phyloP scores from a whole-genome alignment of 2,888 invertebrate species.

The Campaea margaritaria region DNA sequence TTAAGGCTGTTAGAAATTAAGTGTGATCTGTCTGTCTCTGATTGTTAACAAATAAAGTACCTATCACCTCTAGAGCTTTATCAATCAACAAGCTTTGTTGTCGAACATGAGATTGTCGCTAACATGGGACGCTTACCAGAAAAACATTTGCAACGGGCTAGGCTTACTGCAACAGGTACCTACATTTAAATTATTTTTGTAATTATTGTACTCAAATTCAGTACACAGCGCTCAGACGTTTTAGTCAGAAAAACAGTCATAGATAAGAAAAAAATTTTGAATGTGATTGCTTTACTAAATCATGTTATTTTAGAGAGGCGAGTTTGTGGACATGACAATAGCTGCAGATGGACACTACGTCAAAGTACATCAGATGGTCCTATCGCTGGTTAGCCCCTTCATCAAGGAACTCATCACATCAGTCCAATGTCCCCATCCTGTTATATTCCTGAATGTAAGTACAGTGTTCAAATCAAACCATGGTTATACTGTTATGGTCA shows the following conservation, averaged over 20 bases:
- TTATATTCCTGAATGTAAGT: constrained; percentile 79
- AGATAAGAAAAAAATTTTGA: not conserved
- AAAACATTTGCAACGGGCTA: constrained; percentile 64
- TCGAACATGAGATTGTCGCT: constrained; percentile 53
- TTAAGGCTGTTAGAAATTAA: no score
- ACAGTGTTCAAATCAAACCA: no score
- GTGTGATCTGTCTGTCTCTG: no score
- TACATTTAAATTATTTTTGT: no score
- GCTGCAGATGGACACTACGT: constrained; percentile 78
- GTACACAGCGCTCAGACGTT: no score
- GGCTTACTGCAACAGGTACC: constrained; percentile 65
- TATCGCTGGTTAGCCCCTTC: constrained; percentile 77
- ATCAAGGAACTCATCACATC: constrained; percentile 73
- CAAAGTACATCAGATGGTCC: constrained; percentile 75
- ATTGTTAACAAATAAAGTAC: no score
- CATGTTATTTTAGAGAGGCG: constrained; percentile 62
- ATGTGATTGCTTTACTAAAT: not conserved
- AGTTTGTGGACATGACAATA: constrained; percentile 80
- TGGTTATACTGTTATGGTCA: no score
- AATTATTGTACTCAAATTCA: no score
- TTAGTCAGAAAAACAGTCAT: not conserved
- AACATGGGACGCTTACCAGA: constrained; percentile 65
- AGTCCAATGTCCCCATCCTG: constrained; percentile 71
- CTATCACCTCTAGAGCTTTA: no score
- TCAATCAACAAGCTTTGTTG: no score